phyloP scores from a whole-genome alignment of 2,797 vertebrate species.

The Platalea minor region DNA sequence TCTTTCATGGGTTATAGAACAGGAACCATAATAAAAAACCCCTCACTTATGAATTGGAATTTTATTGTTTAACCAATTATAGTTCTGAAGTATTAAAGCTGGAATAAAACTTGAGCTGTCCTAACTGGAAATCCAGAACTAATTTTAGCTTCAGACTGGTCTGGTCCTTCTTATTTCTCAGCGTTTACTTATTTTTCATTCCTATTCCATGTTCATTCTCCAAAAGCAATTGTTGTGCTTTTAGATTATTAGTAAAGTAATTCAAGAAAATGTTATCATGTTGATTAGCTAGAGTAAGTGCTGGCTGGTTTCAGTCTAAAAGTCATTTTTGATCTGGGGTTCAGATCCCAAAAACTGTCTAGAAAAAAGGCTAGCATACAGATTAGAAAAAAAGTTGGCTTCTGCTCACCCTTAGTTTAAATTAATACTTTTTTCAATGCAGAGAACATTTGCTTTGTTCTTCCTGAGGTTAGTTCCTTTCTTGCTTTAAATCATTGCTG shows the following conservation, averaged over 20 bases:
- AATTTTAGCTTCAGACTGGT: constrained; percentile 10
- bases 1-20: constrained; percentile 16
- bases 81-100: constrained; percentile 5
- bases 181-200: background rate
- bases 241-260: background rate
- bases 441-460: background rate
- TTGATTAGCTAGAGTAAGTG: background rate
- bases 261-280: background rate
- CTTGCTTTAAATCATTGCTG: background rate
- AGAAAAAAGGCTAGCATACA: background rate
- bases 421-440: background rate
- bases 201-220: background rate
- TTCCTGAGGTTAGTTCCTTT: background rate
- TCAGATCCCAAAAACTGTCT: background rate
- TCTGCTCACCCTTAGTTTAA: background rate
- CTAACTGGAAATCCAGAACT: background rate
- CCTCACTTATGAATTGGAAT: background rate
- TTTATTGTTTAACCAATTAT: background rate
- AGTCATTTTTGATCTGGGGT: background rate
- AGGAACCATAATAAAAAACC: background rate
- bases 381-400: background rate
- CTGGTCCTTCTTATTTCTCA: background rate
- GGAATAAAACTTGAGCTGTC: background rate
- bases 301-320: background rate
- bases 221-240: background rate